Conservation (phyloP, 1,140 invertebrate genomes). For the Drosophila nannoptera region DNA sequence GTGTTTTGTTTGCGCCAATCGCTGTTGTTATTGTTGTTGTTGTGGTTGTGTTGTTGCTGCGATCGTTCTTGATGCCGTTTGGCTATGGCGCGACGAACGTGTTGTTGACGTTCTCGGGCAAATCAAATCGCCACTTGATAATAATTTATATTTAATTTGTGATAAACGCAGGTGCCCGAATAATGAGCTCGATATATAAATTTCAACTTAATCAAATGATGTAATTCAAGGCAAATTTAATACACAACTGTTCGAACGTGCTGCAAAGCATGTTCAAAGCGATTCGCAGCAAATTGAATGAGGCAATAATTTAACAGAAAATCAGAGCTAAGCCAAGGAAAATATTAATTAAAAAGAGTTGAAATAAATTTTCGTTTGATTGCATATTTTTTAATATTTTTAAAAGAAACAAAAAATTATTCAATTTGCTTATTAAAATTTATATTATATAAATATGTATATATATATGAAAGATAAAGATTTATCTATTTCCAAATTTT, state of each 20-base stretch:
- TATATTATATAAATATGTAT: neutral
- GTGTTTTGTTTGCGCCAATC: constrained; percentile 41
- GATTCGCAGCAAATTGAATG: too few relatives aligned
- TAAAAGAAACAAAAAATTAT: neutral
- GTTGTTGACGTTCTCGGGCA: constrained; percentile 48
- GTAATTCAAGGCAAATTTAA: constrained; percentile 1
- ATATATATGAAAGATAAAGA: neutral
- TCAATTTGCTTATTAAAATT: neutral
- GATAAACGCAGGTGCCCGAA: constrained; percentile 52
- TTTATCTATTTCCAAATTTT: too few relatives aligned
- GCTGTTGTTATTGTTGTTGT: constrained; percentile 25
- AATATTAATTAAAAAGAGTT: too few relatives aligned
- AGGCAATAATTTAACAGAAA: too few relatives aligned
- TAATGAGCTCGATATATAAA: constrained; percentile 4
- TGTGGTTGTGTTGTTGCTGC: neutral
- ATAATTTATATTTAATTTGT: constrained; percentile 69
- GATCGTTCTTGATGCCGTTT: too few relatives aligned
- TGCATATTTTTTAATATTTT: neutral
- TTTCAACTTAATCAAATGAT: constrained; percentile 17
- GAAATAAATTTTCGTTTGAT: too few relatives aligned
- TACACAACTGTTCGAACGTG: neutral
- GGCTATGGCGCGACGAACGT: constrained; percentile 18
- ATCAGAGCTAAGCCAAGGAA: too few relatives aligned
- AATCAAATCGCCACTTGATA: constrained; percentile 62
- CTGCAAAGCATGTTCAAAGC: neutral